A percentile compares a stretch with the other conserved stretches of the same genome.
Evolutionary conservation across 2,888 invertebrate genomes (phyloP).

Genomic region (Tenodera sinensis): DNA sequence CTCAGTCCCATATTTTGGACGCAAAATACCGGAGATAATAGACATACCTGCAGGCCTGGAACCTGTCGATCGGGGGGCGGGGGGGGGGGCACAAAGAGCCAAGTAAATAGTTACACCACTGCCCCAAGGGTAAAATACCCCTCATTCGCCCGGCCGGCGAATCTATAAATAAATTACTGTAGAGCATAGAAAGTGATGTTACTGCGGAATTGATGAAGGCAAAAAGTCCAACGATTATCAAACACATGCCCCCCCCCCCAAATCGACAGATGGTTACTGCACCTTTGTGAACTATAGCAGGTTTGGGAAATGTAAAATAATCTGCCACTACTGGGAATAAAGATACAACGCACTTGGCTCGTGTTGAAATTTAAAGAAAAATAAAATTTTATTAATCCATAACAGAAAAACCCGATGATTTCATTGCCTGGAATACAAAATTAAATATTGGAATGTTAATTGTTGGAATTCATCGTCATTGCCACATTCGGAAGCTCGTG

Average conservation of each 20-base stretch:
- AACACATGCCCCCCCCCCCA: background rate
- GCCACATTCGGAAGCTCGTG: no score
- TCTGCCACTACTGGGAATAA: background rate
- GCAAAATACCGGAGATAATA: background rate
- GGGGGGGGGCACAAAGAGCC: background rate
- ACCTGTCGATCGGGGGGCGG: background rate
- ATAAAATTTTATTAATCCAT: no score
- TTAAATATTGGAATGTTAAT: no score
- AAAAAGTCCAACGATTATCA: background rate
- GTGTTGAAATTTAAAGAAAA: no score
- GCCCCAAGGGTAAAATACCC: background rate
- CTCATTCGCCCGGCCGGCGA: background rate
- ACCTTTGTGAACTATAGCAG: background rate
- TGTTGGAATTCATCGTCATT: no score
- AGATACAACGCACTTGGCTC: background rate
- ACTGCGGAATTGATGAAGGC: background rate
- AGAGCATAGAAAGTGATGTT: background rate
- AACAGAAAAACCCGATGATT: no score
- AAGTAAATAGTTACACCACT: background rate
- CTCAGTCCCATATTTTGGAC: background rate
- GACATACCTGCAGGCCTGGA: background rate
- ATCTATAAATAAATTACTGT: background rate
- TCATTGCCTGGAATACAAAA: no score
- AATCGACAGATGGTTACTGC: background rate
- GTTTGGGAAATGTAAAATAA: background rate